Base-by-base conservation (phyloP, 2,113 vertebrate species). In the Piaya cayana region DNA sequence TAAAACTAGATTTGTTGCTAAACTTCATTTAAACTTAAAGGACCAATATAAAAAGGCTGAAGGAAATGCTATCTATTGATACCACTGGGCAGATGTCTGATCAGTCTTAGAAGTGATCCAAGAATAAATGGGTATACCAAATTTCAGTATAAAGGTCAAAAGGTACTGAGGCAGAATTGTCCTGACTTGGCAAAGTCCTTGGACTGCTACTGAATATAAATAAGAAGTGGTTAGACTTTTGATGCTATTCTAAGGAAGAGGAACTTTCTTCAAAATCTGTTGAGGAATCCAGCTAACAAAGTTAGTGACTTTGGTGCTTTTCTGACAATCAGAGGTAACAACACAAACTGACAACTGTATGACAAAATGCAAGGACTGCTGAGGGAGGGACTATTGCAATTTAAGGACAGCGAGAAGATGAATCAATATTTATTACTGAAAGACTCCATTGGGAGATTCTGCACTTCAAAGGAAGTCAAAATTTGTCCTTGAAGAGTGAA, bases 341-440 rank as follows among this genome's bases (percentile, higher is more conserved):
- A 67, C 42, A 60, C 15, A 81, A 74, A 63, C 30, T 32, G 55
- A 63, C 34, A 92, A 49, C 25, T 34, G 39, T n/a, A 70, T 21
- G 29, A 63, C 30, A 88, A 88, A 86, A 75, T 43, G 32, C 52
- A 91, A 78, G 47, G 69, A 37, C 60, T 18, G 26, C 21, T 78
- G 62, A 92, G 45, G 75, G 59, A 90, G 14, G 12, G 45, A 49
- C 23, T 83, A 25, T 13, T 92, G 63, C 56, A 93, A 82, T 88
- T 84, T 65, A 82, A 94, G 65, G 72, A 87, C 77, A 76, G 20
- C 58, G 62, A 72, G 74, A 64, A 86, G 36, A 88, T 52, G 58
- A 95, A 94, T 96, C 92, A 92, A 91, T 94, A 89, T 75, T 92
- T 96, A 95, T 95, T 92, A 91, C 58, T 84, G 75, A 89, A 96